Conservation (phyloP, 2,113 vertebrate genomes). For the Tympanuchus pallidicinctus region DNA sequence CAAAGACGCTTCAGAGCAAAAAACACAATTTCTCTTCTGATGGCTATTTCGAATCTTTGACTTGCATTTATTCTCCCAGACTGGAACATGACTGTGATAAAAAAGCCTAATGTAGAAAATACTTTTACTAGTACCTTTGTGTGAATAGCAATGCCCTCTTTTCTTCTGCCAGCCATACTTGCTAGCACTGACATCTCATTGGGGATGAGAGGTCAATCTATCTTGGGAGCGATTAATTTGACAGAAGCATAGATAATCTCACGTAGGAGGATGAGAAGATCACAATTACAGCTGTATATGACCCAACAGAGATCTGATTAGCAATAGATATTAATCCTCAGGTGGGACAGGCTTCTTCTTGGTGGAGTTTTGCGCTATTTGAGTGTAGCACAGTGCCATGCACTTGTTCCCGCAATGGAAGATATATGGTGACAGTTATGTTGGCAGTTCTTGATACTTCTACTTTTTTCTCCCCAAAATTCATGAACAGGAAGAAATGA, state of each 20-base stretch:
- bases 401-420: background rate
- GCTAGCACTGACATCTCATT: accelerated
- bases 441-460: background rate
- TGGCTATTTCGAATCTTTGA: background rate
- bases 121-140: background rate
- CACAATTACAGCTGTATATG: background rate
- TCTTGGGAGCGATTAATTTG: background rate
- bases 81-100: background rate
- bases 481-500: background rate
- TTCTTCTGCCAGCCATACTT: background rate
- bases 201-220: too few relatives aligned
- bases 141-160: background rate
- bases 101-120: background rate
- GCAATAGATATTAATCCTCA: background rate
- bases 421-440: background rate
- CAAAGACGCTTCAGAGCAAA: background rate
- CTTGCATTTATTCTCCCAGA: background rate
- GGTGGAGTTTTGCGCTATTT: background rate
- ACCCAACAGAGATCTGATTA: background rate
- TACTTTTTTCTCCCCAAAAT: background rate
- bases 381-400: background rate
- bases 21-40: background rate
- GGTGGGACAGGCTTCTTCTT: background rate
- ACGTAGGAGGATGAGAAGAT: background rate
- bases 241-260: background rate